A percentile compares a stretch with the other conserved stretches of the same genome.
Evolutionary conservation across 2,888 invertebrate genomes (phyloP).

Genomic region (Andrena marginata): DNA sequence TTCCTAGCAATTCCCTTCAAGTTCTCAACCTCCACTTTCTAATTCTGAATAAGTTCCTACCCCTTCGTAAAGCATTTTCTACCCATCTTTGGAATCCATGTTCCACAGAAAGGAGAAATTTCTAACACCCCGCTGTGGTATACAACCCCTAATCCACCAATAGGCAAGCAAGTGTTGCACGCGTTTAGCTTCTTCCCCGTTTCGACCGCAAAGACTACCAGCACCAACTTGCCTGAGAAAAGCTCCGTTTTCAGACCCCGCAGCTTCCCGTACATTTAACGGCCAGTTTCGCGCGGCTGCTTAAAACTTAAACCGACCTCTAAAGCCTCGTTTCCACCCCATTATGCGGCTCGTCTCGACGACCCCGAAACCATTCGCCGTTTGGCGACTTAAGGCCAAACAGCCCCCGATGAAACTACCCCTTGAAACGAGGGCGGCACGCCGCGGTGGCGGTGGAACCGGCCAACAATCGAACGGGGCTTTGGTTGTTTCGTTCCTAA

Average conservation of each 20-base stretch:
- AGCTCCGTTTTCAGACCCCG: conserved; percentile 32
- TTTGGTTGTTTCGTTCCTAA: conserved; percentile 41
- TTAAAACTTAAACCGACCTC: conserved; percentile 61
- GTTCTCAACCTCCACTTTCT: neutral
- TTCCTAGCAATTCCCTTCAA: no score
- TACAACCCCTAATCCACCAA: neutral
- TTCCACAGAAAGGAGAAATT: neutral
- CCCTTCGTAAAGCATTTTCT: neutral
- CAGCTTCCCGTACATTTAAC: conserved; percentile 59
- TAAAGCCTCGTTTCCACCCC: conserved; percentile 45
- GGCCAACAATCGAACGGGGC: conserved; percentile 50
- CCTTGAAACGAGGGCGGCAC: neutral
- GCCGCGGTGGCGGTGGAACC: conserved; percentile 28
- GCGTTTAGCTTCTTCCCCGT: neutral
- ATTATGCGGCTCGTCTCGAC: conserved; percentile 40
- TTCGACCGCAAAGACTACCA: conserved; percentile 7
- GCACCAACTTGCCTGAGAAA: conserved; percentile 9
- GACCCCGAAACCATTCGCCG: conserved; percentile 24
- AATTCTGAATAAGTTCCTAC: neutral
- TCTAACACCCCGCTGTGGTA: neutral
- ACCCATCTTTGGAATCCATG: neutral
- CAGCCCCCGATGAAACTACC: conserved; percentile 26
- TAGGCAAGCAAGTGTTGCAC: neutral
- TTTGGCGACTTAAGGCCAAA: conserved; percentile 40
- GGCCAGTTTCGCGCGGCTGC: conserved; percentile 59